These are phyloP conservation scores for Spea hammondii DNA, from an alignment of 2,797 vertebrate genomes.

Conservation along the genomic window DNA sequence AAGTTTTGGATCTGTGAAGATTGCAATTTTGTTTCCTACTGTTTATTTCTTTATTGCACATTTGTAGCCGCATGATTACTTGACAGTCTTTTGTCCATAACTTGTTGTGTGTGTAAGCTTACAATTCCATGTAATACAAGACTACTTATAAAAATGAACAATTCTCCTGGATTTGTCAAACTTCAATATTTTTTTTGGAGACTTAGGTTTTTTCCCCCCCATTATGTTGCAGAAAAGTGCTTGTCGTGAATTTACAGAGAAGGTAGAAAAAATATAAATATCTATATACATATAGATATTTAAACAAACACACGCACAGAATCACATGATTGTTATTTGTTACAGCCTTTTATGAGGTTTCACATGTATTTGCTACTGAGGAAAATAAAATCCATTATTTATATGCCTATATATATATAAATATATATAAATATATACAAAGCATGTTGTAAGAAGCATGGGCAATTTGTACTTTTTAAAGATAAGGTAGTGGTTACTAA, in stretches of 20 bases:
- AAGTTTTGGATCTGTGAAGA: neutral
- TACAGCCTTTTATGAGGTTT: neutral
- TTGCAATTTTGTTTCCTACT: neutral
- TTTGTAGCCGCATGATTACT: neutral
- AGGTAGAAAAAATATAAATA: neutral
- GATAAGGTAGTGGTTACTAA: no score
- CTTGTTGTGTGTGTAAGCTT: neutral
- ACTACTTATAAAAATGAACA: neutral
- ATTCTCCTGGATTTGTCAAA: conserved; percentile 6
- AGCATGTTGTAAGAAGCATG: conserved; percentile 1
- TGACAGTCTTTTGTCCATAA: neutral
- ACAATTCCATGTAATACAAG: neutral
- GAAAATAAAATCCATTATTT: conserved; percentile 16
- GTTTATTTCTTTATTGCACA: neutral
- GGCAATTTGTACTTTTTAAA: neutral
- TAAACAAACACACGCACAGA: neutral
- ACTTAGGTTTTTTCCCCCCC: neutral
- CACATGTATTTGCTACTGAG: conserved; percentile 39
- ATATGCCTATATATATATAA: neutral
- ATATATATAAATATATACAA: neutral
- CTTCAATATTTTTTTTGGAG: neutral
- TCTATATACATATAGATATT: neutral
- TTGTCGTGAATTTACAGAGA: neutral
- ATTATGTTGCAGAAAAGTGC: neutral
- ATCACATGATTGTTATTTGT: neutral